These are phyloP conservation scores for Caligus rogercresseyi DNA, from an alignment of 1,140 invertebrate genomes.

Conservation along the genomic window DNA sequence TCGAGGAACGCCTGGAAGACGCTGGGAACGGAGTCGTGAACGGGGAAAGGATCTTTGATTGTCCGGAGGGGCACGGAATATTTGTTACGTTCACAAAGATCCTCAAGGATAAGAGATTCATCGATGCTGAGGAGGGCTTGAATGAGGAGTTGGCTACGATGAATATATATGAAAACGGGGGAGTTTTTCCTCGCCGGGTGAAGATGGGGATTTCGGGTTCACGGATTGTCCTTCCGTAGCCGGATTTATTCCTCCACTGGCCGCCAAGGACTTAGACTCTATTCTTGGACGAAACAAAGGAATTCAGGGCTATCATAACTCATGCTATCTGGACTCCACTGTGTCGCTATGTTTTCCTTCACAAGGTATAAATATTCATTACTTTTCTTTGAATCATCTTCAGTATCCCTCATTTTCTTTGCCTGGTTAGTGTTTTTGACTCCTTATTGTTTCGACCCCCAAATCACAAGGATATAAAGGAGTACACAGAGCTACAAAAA, in stretches of 20 bases:
- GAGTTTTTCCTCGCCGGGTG: neutral
- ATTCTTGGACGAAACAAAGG: constrained; percentile 34
- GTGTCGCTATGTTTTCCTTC: constrained; percentile 89
- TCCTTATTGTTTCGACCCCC: constrained; percentile 55
- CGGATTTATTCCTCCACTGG: neutral
- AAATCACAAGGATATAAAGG: constrained; percentile 44
- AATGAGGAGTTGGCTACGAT: neutral
- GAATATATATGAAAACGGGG: neutral
- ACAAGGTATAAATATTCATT: constrained; percentile 35
- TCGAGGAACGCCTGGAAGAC: neutral
- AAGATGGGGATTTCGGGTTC: constrained; percentile 2
- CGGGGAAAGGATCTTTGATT: neutral
- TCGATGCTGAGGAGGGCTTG: neutral
- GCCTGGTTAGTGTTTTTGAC: constrained; percentile 55
- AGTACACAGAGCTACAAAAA: constrained; percentile 70
- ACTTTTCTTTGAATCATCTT: neutral
- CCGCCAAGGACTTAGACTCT: neutral
- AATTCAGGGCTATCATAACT: constrained; percentile 94
- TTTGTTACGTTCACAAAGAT: neutral
- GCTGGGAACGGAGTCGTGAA: neutral
- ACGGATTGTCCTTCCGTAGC: constrained; percentile 5
- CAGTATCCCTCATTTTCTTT: neutral
- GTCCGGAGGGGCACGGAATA: neutral
- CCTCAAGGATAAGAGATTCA: neutral
- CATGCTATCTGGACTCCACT: constrained; percentile 90